These are phyloP conservation scores for Heliconius eleuchia DNA, from an alignment of 1,140 invertebrate species.

Conservation along the genomic window DNA sequence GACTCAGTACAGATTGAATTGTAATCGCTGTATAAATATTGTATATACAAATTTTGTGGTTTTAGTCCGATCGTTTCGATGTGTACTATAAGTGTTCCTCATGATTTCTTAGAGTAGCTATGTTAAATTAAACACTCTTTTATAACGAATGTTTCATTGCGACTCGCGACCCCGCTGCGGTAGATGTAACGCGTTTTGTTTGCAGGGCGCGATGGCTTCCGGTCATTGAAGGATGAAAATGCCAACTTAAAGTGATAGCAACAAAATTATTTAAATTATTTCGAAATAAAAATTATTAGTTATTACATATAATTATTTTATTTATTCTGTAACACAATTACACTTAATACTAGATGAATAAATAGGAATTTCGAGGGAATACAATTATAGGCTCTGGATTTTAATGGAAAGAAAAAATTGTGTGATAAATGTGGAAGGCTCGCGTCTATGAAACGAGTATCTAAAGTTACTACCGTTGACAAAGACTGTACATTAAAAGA, in stretches of 20 bases:
- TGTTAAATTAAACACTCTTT: slow-evolving; percentile 59
- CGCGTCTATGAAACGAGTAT: slow-evolving; percentile 58
- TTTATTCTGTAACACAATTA: slow-evolving; percentile 37
- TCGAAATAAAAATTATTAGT: slow-evolving; percentile 69
- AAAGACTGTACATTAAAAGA: slow-evolving; percentile 53
- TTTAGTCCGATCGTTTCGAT: slow-evolving; percentile 52
- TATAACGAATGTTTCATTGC: slow-evolving; percentile 52
- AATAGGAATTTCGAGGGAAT: slow-evolving; percentile 10
- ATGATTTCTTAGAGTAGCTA: slow-evolving; percentile 55
- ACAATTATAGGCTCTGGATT: not conserved
- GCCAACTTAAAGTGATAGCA: slow-evolving; percentile 76
- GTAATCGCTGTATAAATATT: slow-evolving; percentile 56
- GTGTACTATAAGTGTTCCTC: slow-evolving; percentile 60
- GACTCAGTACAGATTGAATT: slow-evolving; percentile 47
- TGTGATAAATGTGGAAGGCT: slow-evolving; percentile 47
- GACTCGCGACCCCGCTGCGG: slow-evolving; percentile 16
- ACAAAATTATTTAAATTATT: slow-evolving; percentile 80
- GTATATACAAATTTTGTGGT: slow-evolving; percentile 55
- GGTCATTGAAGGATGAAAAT: slow-evolving; percentile 59
- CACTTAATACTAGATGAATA: slow-evolving; percentile 16
- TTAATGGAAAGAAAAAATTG: slow-evolving; percentile 62
- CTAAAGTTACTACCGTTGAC: slow-evolving; percentile 56
- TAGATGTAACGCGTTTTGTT: slow-evolving; percentile 56
- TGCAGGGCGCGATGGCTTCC: slow-evolving; percentile 67
- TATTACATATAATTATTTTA: slow-evolving; percentile 46